Evolutionary conservation across 2,888 invertebrate genomes (phyloP).

Genomic region (Meganola albula): DNA sequence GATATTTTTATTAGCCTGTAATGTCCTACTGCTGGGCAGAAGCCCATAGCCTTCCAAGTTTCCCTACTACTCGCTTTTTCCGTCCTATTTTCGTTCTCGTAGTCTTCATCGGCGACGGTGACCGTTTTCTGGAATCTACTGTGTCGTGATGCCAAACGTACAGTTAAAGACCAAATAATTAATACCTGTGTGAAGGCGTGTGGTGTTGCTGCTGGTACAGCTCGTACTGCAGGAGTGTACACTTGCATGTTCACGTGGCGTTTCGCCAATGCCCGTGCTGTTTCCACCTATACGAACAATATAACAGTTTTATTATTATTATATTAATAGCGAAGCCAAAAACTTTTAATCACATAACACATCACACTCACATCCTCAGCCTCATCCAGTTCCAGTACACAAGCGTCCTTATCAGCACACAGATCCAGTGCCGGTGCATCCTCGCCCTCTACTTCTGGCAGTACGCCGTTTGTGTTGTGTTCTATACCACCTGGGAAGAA

Average conservation of each 20-base stretch:
- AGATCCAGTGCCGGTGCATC: slow-evolving; percentile 80
- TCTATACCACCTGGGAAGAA: slow-evolving; percentile 34
- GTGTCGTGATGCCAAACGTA: too few species aligned
- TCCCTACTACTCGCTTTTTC: too few species aligned
- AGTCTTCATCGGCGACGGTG: too few species aligned
- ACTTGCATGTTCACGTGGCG: slow-evolving; percentile 50
- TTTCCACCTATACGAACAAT: slow-evolving; percentile 50
- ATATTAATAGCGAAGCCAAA: background rate
- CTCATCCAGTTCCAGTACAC: slow-evolving; percentile 63
- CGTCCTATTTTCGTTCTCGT: too few species aligned
- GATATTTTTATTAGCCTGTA: too few species aligned
- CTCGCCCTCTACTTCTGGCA: slow-evolving; percentile 46
- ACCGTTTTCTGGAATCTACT: too few species aligned
- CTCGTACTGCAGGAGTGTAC: slow-evolving; percentile 33
- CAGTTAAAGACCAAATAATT: too few species aligned
- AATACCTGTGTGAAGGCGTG: slow-evolving; percentile 66
- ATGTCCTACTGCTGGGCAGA: too few species aligned
- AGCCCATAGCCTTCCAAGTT: too few species aligned
- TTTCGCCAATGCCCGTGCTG: slow-evolving; percentile 47
- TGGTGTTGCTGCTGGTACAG: slow-evolving; percentile 40
- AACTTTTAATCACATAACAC: too few species aligned
- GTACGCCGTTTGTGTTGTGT: slow-evolving; percentile 33
- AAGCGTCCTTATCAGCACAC: slow-evolving; percentile 75
- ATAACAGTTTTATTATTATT: background rate
- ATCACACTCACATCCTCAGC: slow-evolving; percentile 61